phyloP scores from a whole-genome alignment of 2,797 vertebrate genomes.

The Dicrostonyx torquatus region DNA sequence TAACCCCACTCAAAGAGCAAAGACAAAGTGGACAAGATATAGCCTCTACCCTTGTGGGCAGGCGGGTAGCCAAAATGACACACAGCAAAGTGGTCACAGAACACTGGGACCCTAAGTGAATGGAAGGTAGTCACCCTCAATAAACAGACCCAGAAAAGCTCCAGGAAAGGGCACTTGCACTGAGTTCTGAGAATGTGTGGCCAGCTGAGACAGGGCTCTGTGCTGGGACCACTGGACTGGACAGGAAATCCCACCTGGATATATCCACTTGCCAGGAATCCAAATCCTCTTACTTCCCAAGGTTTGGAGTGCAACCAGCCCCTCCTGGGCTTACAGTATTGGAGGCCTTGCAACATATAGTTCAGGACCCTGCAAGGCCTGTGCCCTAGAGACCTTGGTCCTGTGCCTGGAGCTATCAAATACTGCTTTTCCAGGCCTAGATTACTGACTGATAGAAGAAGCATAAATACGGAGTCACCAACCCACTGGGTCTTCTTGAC shows the following conservation, averaged over 20 bases:
- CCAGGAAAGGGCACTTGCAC: too few relatives aligned
- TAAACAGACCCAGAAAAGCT: neutral
- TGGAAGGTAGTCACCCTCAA: neutral
- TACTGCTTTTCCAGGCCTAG: neutral
- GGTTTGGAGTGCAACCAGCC: too few relatives aligned
- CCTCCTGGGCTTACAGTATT: neutral
- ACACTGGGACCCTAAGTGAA: neutral
- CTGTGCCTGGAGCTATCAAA: accelerated
- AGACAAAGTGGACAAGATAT: neutral
- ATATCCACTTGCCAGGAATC: neutral
- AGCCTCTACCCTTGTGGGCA: neutral
- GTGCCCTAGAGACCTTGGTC: neutral
- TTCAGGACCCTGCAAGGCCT: neutral
- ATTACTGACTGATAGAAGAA: neutral
- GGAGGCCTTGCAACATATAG: neutral
- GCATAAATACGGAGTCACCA: neutral
- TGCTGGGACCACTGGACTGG: neutral
- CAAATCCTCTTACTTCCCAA: neutral
- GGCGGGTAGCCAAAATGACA: neutral
- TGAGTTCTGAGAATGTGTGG: neutral
- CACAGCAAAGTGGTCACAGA: too few relatives aligned
- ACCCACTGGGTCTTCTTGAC: accelerated
- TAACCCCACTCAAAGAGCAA: neutral
- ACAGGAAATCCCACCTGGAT: neutral
- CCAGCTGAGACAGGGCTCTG: neutral